Conservation (phyloP, 2,888 invertebrate genomes). For the Eupeodes luniger region DNA sequence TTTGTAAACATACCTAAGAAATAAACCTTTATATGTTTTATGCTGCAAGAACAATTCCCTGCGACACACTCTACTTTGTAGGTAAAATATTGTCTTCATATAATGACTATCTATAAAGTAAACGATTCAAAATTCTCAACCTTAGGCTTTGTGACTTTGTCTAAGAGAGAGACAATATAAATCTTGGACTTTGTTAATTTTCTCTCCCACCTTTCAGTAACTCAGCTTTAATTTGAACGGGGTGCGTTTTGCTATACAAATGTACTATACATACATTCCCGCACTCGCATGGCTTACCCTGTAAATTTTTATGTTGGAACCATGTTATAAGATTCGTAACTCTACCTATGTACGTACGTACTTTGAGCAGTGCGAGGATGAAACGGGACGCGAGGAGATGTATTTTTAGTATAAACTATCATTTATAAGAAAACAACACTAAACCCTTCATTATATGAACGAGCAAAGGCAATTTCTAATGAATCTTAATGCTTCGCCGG, state of each 20-base stretch:
- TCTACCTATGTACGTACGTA: neutral
- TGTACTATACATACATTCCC: neutral
- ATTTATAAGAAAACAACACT: conserved; percentile 28
- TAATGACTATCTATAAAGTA: neutral
- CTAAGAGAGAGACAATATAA: conserved; percentile 11
- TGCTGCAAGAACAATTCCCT: too few species aligned
- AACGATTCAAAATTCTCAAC: neutral
- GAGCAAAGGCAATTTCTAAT: conserved; percentile 67
- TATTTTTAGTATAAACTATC: conserved; percentile 19
- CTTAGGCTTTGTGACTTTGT: neutral
- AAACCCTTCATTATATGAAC: conserved; percentile 47
- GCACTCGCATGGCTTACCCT: neutral
- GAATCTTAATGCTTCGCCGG: conserved; percentile 66
- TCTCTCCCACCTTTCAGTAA: neutral
- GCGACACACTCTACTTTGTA: too few species aligned
- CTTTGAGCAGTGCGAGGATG: neutral
- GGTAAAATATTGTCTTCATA: too few species aligned
- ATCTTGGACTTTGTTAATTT: conserved; percentile 38
- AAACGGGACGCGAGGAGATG: too few species aligned
- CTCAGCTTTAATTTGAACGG: neutral
- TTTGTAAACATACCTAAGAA: too few species aligned
- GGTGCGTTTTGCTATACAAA: neutral
- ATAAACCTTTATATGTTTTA: too few species aligned
- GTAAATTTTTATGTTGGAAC: neutral
- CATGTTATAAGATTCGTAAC: neutral